Conservation (phyloP, 1,140 invertebrate genomes). For the Gryllus bimaculatus region DNA sequence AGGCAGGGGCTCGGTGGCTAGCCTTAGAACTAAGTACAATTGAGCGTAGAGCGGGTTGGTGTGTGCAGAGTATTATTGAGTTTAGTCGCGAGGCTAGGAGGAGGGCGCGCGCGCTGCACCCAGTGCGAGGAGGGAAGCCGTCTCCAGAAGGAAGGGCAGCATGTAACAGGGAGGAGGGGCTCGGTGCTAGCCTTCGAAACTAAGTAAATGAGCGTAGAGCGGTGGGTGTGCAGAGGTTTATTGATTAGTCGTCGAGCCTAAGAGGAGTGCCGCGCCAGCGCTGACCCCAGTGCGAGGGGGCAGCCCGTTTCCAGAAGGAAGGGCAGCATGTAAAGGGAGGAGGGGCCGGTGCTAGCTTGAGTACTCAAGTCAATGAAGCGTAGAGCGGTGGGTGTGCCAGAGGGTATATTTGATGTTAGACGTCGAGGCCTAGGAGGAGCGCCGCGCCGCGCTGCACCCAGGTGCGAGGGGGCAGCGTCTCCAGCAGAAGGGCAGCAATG, state of each 20-base stretch:
- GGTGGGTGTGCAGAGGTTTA: too few relatives aligned
- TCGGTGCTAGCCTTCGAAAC: too few relatives aligned
- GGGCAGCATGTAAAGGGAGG: slow-evolving; percentile 80
- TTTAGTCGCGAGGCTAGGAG: slow-evolving; percentile 65
- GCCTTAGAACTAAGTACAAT: too few relatives aligned
- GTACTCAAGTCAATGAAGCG: too few relatives aligned
- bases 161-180: slow-evolving; percentile 45
- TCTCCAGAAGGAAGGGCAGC: slow-evolving; percentile 64
- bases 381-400: too few relatives aligned
- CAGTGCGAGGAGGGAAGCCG: slow-evolving; percentile 64
- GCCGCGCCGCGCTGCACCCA: slow-evolving; percentile 86
- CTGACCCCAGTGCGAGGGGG: slow-evolving; percentile 78
- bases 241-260: slow-evolving; percentile 59
- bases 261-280: slow-evolving; percentile 75
- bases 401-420: too few relatives aligned
- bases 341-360: slow-evolving; percentile 66
- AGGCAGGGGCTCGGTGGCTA: too few relatives aligned
- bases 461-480: slow-evolving; percentile 56
- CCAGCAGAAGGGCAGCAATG: too few relatives aligned
- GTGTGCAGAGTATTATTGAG: too few relatives aligned
- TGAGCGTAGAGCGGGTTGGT: too few relatives aligned
- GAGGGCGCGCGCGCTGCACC: slow-evolving; percentile 77
- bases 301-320: slow-evolving; percentile 63
- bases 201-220: too few relatives aligned
- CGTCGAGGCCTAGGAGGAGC: slow-evolving; percentile 66